These are phyloP conservation scores for Phalacrocorax brasilianus DNA, from an alignment of 2,113 vertebrate genomes.

Conservation along the genomic window DNA sequence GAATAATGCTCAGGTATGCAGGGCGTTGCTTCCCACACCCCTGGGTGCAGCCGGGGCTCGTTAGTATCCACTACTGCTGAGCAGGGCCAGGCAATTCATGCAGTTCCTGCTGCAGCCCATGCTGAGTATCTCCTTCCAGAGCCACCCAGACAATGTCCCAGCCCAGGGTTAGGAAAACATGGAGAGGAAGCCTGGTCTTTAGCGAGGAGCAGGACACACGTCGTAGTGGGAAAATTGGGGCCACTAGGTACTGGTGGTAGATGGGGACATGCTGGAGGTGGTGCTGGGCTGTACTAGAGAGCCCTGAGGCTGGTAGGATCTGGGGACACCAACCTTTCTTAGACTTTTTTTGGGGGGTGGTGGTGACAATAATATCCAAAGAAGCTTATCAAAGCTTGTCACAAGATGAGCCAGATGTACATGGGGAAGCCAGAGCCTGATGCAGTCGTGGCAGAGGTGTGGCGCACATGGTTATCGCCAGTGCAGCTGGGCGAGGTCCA, in stretches of 20 bases:
- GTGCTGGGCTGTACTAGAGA: background rate
- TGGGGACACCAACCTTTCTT: background rate
- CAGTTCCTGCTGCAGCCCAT: background rate
- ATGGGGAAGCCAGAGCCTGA: background rate
- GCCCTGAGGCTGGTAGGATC: background rate
- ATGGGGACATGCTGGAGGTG: background rate
- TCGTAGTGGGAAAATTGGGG: rapidly evolving
- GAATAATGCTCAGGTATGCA: background rate
- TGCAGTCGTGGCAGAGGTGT: background rate
- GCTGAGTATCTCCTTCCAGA: background rate
- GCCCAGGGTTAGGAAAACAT: background rate
- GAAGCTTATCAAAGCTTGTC: background rate
- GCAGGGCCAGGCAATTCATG: background rate
- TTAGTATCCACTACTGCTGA: background rate
- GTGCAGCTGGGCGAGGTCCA: background rate
- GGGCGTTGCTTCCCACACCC: rapidly evolving
- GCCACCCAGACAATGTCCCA: background rate
- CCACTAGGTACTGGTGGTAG: too few relatives aligned
- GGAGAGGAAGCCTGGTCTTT: background rate
- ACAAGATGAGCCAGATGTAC: background rate
- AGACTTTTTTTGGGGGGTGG: rapidly evolving
- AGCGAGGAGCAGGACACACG: rapidly evolving
- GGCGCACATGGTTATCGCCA: too few relatives aligned
- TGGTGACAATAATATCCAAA: background rate
- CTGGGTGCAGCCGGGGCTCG: background rate